Evolutionary conservation across 1,140 invertebrate genomes (phyloP).

Genomic region (Drosophila obscura): DNA sequence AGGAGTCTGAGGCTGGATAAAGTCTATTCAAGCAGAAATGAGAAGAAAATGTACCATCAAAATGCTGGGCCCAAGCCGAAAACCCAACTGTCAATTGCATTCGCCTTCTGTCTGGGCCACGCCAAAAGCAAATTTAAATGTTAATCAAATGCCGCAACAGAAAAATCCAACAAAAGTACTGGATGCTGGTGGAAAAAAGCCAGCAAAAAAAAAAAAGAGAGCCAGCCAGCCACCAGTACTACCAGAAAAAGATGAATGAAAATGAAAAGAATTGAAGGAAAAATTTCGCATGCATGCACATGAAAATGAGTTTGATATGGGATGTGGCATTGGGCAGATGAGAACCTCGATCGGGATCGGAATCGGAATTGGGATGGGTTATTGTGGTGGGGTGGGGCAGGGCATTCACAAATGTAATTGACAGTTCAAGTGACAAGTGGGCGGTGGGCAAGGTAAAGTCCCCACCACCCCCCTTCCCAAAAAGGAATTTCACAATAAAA

Average conservation of each 20-base stretch:
- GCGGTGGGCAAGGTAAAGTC: constrained; percentile 35
- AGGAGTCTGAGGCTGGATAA: too few species aligned
- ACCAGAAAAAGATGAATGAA: constrained; percentile 38
- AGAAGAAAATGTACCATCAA: constrained; percentile 41
- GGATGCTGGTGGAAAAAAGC: not conserved
- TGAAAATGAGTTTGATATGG: constrained; percentile 79
- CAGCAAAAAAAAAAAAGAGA: constrained; percentile 4
- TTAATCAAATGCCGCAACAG: constrained; percentile 71
- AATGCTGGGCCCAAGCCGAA: constrained; percentile 40
- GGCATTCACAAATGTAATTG: constrained; percentile 67
- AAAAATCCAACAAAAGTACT: constrained; percentile 26
- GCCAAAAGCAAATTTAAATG: constrained; percentile 76
- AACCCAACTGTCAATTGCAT: constrained; percentile 74
- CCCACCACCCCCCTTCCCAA: not conserved
- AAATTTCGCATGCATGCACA: constrained; percentile 78
- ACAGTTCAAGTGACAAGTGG: constrained; percentile 71
- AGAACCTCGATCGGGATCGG: too few species aligned
- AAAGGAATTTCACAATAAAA: constrained; percentile 45
- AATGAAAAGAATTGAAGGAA: constrained; percentile 51
- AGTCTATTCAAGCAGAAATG: constrained; percentile 40
- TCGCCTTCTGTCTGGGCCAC: constrained; percentile 39
- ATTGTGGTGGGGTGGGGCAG: not conserved
- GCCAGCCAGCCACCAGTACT: not conserved
- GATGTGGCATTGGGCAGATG: constrained; percentile 6
- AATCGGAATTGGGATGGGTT: constrained; percentile 1